These are phyloP conservation scores for Eufriesea mexicana DNA, from an alignment of 1,140 invertebrate genomes.

Conservation along the genomic window DNA sequence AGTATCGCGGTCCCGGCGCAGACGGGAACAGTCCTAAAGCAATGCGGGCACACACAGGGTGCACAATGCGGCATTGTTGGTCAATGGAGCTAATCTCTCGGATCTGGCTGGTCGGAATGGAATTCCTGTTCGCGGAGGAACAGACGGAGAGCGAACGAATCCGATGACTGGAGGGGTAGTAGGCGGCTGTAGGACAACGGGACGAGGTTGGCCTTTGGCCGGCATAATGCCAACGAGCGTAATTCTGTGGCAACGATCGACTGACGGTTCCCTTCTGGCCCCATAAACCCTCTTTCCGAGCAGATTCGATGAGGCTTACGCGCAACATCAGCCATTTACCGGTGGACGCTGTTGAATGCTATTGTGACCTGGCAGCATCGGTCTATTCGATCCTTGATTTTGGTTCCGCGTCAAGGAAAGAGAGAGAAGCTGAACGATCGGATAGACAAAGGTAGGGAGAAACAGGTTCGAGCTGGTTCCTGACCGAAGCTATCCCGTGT, in stretches of 20 bases:
- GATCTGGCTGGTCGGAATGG: slow-evolving; percentile 52
- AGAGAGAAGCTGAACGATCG: slow-evolving; percentile 7
- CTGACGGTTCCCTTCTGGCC: slow-evolving; percentile 50
- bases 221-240: slow-evolving; percentile 64
- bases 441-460: slow-evolving; percentile 5
- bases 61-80: slow-evolving; percentile 63
- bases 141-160: not conserved
- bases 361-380: not conserved
- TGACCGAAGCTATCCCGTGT: not conserved
- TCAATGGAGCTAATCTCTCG: slow-evolving; percentile 70
- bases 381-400: slow-evolving; percentile 12
- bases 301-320: slow-evolving; percentile 49
- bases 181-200: not conserved
- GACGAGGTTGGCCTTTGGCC: slow-evolving; percentile 27
- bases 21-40: slow-evolving; percentile 26
- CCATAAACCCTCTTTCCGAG: slow-evolving; percentile 55
- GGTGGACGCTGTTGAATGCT: slow-evolving; percentile 34
- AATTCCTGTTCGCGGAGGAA: slow-evolving; percentile 62
- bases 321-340: slow-evolving; percentile 52
- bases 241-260: slow-evolving; percentile 70
- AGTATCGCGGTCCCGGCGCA: not conserved
- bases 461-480: slow-evolving; percentile 1
- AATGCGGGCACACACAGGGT: slow-evolving; percentile 1
- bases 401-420: too few relatives aligned
- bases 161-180: not conserved